Conservation (phyloP, 1,140 invertebrate genomes). For the Ceratoteleas bidentatus region DNA sequence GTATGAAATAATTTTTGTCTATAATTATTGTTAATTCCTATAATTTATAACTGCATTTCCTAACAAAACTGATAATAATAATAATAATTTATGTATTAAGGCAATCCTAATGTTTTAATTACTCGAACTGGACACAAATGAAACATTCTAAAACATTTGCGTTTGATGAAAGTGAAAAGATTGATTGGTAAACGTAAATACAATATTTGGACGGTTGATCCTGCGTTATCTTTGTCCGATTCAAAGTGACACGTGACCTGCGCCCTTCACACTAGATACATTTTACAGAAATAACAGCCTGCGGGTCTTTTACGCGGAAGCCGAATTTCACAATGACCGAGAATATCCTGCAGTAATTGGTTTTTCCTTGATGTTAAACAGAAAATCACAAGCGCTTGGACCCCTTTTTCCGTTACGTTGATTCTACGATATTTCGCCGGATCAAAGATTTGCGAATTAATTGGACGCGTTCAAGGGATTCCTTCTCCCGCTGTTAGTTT, state of each 20-base stretch:
- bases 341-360: slow-evolving; percentile 74
- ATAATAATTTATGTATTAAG: not conserved
- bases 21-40: too few relatives aligned
- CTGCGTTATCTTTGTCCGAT: slow-evolving; percentile 66
- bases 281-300: slow-evolving; percentile 72
- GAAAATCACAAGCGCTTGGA: slow-evolving; percentile 61
- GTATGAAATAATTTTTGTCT: too few relatives aligned
- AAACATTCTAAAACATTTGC: too few relatives aligned
- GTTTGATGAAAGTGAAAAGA: slow-evolving; percentile 68
- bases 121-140: slow-evolving; percentile 4
- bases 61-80: too few relatives aligned
- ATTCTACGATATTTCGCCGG: slow-evolving; percentile 72
- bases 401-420: slow-evolving; percentile 75
- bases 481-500: slow-evolving; percentile 55
- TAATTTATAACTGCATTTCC: too few relatives aligned
- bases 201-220: slow-evolving; percentile 35
- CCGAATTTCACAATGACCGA: slow-evolving; percentile 65
- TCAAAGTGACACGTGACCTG: slow-evolving; percentile 76
- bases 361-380: slow-evolving; percentile 78
- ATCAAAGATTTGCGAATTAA: slow-evolving; percentile 77
- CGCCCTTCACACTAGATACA: slow-evolving; percentile 72
- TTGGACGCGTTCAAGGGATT: slow-evolving; percentile 69
- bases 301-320: slow-evolving; percentile 55
- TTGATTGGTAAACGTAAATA: slow-evolving; percentile 67
- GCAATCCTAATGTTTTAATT: not conserved